Evolutionary conservation across 2,888 invertebrate species (phyloP).

Genomic region (Leptopilina myrica): DNA sequence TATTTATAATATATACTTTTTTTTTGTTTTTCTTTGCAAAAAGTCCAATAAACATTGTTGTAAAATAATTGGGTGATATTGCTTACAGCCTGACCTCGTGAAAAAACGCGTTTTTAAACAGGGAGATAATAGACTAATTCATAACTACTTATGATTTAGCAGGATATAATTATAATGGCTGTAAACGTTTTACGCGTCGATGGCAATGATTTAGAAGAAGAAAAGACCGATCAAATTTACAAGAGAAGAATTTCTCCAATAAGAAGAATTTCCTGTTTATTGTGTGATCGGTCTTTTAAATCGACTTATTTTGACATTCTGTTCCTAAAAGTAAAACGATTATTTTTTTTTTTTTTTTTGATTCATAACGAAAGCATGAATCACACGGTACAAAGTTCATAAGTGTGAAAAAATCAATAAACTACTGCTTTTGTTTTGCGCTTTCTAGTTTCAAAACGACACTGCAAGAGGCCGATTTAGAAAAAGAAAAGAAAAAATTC

Average conservation of each 20-base stretch:
- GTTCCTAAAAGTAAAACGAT: conserved; percentile 4
- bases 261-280: not conserved
- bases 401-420: conserved; percentile 26
- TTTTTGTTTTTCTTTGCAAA: not conserved
- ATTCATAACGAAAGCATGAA: conserved; percentile 9
- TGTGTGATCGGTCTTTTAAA: not conserved
- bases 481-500: conserved; percentile 25
- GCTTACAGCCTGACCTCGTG: conserved; percentile 29
- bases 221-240: not conserved
- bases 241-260: not conserved
- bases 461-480: conserved; percentile 1
- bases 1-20: too few relatives aligned
- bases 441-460: conserved; percentile 1
- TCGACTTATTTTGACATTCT: conserved; percentile 15
- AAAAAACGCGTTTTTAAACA: conserved; percentile 17
- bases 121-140: conserved; percentile 22
- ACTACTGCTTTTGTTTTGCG: conserved; percentile 30
- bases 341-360: not conserved
- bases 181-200: conserved; percentile 10
- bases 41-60: conserved; percentile 14
- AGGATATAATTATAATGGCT: conserved; percentile 40
- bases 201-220: not conserved
- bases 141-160: conserved; percentile 40
- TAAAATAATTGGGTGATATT: conserved; percentile 23
- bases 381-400: conserved; percentile 29